A percentile compares a stretch with the other conserved stretches of the same genome.
Evolutionary conservation across 2,888 invertebrate species (phyloP).

Genomic region (Bhutanitis thaidina): DNA sequence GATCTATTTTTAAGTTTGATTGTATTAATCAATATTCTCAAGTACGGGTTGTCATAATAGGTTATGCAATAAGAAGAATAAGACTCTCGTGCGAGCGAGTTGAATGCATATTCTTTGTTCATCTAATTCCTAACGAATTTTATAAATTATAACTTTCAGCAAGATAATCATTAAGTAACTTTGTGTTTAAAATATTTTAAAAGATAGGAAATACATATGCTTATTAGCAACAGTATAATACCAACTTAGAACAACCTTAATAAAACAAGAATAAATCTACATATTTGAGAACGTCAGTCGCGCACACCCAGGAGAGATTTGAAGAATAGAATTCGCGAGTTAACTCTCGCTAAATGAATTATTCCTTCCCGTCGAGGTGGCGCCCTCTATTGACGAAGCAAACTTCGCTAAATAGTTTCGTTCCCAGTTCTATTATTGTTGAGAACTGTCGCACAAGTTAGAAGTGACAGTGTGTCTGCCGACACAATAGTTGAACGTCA

Average conservation of each 20-base stretch:
- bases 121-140: no score
- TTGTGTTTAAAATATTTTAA: no score
- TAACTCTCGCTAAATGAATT: constrained; percentile 73
- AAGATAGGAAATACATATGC: no score
- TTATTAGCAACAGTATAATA: constrained; percentile 7
- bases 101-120: no score
- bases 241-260: constrained; percentile 17
- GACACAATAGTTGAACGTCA: constrained; percentile 48
- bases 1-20: no score
- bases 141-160: no score
- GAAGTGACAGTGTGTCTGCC: constrained; percentile 44
- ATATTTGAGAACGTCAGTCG: constrained; percentile 28
- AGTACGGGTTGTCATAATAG: no score
- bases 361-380: constrained; percentile 63
- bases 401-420: constrained; percentile 76
- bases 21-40: no score
- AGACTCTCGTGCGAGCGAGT: no score
- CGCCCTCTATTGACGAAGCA: constrained; percentile 71
- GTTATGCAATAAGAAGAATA: no score
- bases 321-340: constrained; percentile 47
- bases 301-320: constrained; percentile 41
- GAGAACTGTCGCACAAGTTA: constrained; percentile 66
- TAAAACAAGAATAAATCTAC: constrained; percentile 36
- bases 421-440: constrained; percentile 73
- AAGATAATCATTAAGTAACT: no score